Conservation (phyloP, 2,888 invertebrate species). For the Acrobasis repandana region DNA sequence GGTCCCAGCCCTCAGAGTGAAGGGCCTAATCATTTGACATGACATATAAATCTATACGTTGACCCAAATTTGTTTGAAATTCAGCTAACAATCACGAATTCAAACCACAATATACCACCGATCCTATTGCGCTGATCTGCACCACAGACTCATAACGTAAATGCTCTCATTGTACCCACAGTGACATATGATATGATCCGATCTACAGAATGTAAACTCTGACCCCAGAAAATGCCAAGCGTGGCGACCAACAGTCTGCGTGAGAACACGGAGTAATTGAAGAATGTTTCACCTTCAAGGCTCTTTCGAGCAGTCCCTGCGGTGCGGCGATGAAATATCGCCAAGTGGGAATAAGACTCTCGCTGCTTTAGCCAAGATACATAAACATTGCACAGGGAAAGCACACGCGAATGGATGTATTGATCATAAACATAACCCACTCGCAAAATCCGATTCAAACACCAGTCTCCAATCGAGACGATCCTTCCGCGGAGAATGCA, state of each 20-base stretch:
- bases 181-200: conserved; percentile 64
- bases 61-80: conserved; percentile 28
- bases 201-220: conserved; percentile 54
- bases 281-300: conserved; percentile 81
- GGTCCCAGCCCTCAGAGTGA: conserved; percentile 34
- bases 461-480: conserved; percentile 71
- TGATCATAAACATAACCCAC: conserved; percentile 73
- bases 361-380: conserved; percentile 82
- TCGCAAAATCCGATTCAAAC: conserved; percentile 75
- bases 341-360: conserved; percentile 77
- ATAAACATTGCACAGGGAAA: conserved; percentile 89
- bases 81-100: conserved; percentile 44
- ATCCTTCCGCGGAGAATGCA: conserved; percentile 67
- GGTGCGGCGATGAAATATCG: conserved; percentile 75
- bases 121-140: conserved; percentile 63
- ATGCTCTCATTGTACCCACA: conserved; percentile 56
- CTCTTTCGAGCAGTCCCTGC: conserved; percentile 83
- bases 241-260: conserved; percentile 47
- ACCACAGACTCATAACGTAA: conserved; percentile 55
- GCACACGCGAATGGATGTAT: conserved; percentile 88
- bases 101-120: conserved; percentile 46
- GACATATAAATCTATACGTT: conserved; percentile 27
- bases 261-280: conserved; percentile 56
- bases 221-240: conserved; percentile 65
- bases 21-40: conserved; percentile 26